Evolutionary conservation across 2,888 invertebrate genomes (phyloP).

Genomic region (Rhagium mordax): DNA sequence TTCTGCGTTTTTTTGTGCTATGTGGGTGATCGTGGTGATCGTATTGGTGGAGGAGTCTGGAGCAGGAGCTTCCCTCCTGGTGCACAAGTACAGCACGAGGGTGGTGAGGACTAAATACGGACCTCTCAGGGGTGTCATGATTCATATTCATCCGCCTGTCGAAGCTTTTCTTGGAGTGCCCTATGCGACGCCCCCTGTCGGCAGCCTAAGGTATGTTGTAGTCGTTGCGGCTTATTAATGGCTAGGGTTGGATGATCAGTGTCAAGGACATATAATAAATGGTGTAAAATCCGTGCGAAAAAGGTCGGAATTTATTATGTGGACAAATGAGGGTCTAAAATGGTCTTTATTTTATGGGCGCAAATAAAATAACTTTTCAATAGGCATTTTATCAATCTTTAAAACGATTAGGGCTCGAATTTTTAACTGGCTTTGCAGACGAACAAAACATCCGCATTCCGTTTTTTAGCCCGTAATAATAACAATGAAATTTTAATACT

Average conservation of each 20-base stretch:
- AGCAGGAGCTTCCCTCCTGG: conserved; percentile 70
- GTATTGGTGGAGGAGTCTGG: conserved; percentile 74
- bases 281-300: conserved; percentile 12
- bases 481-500: too few species aligned
- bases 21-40: conserved; percentile 74
- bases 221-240: conserved; percentile 20
- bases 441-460: too few species aligned
- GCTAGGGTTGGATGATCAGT: conserved; percentile 11
- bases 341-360: conserved; percentile 1
- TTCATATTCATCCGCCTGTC: conserved; percentile 85
- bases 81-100: conserved; percentile 86
- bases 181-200: conserved; percentile 93
- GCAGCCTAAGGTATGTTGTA: conserved; percentile 81
- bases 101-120: conserved; percentile 93
- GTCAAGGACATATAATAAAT: conserved; percentile 22
- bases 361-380: conserved; percentile 21
- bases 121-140: conserved; percentile 86
- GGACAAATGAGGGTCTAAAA: conserved; percentile 18
- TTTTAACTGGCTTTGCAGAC: neutral
- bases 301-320: conserved; percentile 5
- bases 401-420: neutral
- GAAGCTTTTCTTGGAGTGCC: conserved; percentile 95
- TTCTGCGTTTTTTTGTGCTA: conserved; percentile 62
- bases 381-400: conserved; percentile 3
- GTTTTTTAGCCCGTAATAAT: too few species aligned